A percentile compares a stretch with the other conserved stretches of the same genome.
Evolutionary conservation across 1,140 invertebrate species (phyloP).

Genomic region (Adelges cooleyi): DNA sequence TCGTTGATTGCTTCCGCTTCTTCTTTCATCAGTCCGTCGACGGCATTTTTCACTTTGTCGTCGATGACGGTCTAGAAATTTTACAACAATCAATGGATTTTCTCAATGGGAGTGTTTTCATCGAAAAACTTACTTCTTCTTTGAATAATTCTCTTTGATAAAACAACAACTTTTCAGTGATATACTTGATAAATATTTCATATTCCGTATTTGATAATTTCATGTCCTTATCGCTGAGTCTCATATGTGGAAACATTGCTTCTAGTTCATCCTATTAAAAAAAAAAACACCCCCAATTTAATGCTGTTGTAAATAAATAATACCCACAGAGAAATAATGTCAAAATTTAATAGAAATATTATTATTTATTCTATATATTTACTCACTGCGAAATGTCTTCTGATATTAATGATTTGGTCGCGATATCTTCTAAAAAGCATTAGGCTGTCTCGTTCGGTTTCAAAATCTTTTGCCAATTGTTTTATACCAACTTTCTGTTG

Average conservation of each 20-base stretch:
- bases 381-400: conserved; percentile 47
- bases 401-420: conserved; percentile 54
- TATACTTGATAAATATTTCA: conserved; percentile 55
- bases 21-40: conserved; percentile 42
- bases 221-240: conserved; percentile 52
- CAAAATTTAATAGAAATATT: neutral
- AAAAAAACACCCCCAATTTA: neutral
- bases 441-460: conserved; percentile 43
- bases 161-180: conserved; percentile 51
- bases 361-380: too few relatives aligned
- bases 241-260: conserved; percentile 56
- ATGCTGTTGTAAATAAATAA: neutral
- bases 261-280: conserved; percentile 51
- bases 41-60: conserved; percentile 47
- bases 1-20: conserved; percentile 40
- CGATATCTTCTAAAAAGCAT: conserved; percentile 57
- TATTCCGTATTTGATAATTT: conserved; percentile 50
- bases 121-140: conserved; percentile 41
- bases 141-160: conserved; percentile 60
- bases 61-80: conserved; percentile 50
- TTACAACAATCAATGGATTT: too few relatives aligned
- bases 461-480: conserved; percentile 46
- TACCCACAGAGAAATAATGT: neutral
- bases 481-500: conserved; percentile 50
- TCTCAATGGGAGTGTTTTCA: too few relatives aligned